Conservation (phyloP, 2,113 vertebrate genomes). For the Ciconia maguari region DNA sequence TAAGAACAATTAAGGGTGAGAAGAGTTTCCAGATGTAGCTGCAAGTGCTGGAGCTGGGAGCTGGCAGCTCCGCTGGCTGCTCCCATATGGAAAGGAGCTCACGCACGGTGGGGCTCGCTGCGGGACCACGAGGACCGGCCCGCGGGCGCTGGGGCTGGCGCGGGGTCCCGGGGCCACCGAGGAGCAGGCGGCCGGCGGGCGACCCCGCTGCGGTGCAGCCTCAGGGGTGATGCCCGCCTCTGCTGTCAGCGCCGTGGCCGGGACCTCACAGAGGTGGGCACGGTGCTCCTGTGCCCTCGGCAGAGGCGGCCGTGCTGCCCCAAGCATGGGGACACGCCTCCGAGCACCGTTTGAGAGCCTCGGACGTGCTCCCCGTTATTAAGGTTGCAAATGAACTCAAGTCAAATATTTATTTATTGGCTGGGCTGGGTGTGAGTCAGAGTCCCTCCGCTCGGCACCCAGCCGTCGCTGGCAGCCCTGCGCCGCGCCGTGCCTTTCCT, state of each 20-base stretch:
- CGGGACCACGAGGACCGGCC: neutral
- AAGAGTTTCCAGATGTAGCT: slow-evolving; percentile 69
- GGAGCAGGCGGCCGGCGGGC: fast-evolving
- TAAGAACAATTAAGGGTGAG: slow-evolving; percentile 72
- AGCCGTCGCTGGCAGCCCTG: neutral
- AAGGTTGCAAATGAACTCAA: neutral
- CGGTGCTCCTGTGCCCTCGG: neutral
- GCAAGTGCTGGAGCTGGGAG: slow-evolving; percentile 10
- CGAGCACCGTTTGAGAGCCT: neutral
- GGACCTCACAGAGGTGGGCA: fast-evolving
- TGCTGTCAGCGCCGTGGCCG: fast-evolving
- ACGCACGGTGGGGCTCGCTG: fast-evolving
- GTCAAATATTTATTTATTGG: neutral
- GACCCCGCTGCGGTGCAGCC: neutral
- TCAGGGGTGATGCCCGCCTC: no score
- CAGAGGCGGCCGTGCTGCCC: neutral
- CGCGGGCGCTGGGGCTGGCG: fast-evolving
- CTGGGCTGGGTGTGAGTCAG: neutral
- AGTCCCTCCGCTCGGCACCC: neutral
- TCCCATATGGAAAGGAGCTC: slow-evolving; percentile 1
- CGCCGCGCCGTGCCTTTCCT: fast-evolving
- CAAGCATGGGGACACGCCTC: fast-evolving
- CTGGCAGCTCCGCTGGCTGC: neutral
- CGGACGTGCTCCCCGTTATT: fast-evolving
- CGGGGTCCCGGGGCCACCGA: fast-evolving